These are phyloP conservation scores for Eristalis tenax DNA, from an alignment of 2,888 invertebrate species.

Conservation along the genomic window DNA sequence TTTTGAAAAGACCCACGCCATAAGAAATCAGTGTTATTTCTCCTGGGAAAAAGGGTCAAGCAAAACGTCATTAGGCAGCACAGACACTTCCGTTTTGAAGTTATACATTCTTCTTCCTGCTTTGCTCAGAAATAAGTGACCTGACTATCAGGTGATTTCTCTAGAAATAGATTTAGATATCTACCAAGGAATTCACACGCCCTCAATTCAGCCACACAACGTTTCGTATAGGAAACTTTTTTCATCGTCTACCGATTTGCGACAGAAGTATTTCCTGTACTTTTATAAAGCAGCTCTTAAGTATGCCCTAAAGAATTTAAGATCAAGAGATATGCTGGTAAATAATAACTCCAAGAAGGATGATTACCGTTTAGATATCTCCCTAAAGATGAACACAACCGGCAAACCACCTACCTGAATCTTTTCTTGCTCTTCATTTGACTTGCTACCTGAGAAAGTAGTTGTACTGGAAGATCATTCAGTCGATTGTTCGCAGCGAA, in stretches of 20 bases:
- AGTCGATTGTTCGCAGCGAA: conserved; percentile 62
- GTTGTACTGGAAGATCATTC: conserved; percentile 22
- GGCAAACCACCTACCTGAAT: conserved; percentile 32
- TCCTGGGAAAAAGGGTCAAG: background rate
- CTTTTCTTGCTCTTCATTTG: conserved; percentile 6
- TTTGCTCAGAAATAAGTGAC: background rate
- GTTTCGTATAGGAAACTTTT: background rate
- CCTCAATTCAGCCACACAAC: conserved; percentile 4
- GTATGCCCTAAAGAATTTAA: conserved; percentile 31
- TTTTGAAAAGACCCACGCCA: conserved; percentile 25
- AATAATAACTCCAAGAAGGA: conserved; percentile 11
- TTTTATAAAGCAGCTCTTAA: background rate
- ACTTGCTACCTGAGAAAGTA: conserved; percentile 47
- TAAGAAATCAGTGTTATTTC: conserved; percentile 1
- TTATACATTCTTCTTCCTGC: conserved; percentile 1
- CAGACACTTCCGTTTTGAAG: conserved; percentile 24
- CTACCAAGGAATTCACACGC: conserved; percentile 17
- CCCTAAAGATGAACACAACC: conserved; percentile 16
- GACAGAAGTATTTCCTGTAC: conserved; percentile 15
- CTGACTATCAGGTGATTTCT: conserved; percentile 9
- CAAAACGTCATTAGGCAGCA: background rate
- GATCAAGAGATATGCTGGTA: conserved; percentile 35
- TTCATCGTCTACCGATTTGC: conserved; percentile 34
- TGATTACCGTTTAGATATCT: conserved; percentile 25
- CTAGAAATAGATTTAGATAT: background rate